Conservation (phyloP, 2,797 vertebrate species). For the Neopelma chrysocephalum region DNA sequence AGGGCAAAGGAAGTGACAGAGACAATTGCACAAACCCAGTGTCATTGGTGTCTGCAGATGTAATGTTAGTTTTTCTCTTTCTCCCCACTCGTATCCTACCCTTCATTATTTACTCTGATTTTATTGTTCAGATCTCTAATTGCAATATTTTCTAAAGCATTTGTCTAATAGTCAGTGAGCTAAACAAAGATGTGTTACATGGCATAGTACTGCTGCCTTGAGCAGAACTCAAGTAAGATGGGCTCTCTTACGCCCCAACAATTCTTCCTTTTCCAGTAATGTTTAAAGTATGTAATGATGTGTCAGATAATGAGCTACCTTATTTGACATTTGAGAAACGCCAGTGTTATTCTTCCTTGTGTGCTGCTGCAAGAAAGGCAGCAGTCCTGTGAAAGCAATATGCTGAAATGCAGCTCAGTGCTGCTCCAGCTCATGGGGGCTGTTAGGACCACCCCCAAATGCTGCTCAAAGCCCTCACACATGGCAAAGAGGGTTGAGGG, state of each 20-base stretch:
- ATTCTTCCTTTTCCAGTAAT: slow-evolving; percentile 2
- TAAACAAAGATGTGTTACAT: background rate
- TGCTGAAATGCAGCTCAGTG: background rate
- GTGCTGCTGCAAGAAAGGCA: background rate
- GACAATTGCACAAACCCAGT: background rate
- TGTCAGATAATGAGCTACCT: background rate
- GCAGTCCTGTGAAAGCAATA: background rate
- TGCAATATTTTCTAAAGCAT: background rate
- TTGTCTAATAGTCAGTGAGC: background rate
- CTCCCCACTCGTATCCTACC: background rate
- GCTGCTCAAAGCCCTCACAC: background rate
- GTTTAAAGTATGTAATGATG: background rate
- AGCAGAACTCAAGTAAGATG: background rate
- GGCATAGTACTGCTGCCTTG: background rate
- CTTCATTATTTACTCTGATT: background rate
- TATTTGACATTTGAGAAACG: slow-evolving; percentile 29
- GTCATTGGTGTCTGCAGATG: background rate
- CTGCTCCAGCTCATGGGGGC: background rate
- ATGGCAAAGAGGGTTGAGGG: background rate
- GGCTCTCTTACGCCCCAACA: background rate
- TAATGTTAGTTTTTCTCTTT: background rate
- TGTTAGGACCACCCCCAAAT: background rate
- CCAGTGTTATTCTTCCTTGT: background rate
- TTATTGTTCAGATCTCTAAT: background rate
- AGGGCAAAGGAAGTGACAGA: background rate